Evolutionary conservation across 2,113 vertebrate species (phyloP).

Genomic region (Stigmatopora nigra): DNA sequence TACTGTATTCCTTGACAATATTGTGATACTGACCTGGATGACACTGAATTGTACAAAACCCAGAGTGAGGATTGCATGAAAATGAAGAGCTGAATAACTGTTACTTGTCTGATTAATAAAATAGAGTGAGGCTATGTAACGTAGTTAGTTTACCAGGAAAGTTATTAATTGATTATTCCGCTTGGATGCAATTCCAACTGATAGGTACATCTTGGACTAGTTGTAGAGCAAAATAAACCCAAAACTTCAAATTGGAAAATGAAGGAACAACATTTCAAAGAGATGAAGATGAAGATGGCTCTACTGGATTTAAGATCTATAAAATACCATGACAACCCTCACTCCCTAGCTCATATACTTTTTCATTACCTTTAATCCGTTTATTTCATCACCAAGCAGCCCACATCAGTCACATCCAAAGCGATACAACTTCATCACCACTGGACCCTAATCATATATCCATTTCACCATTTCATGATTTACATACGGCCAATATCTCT

Average conservation of each 20-base stretch:
- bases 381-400: slow-evolving; percentile 58
- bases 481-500: slow-evolving; percentile 62
- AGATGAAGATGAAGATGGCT: slow-evolving; percentile 30
- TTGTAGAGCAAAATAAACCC: neutral
- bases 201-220: neutral
- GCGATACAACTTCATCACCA: slow-evolving; percentile 29
- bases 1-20: too few species aligned
- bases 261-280: slow-evolving; percentile 13
- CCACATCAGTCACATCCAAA: slow-evolving; percentile 31
- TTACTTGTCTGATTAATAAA: too few species aligned
- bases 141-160: neutral
- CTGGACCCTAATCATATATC: slow-evolving; percentile 50
- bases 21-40: too few species aligned
- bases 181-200: neutral
- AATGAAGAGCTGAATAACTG: too few species aligned
- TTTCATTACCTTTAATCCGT: slow-evolving; percentile 56
- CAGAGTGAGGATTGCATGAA: too few species aligned
- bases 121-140: neutral
- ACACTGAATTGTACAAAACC: too few species aligned
- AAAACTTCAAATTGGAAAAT: neutral
- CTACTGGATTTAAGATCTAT: slow-evolving; percentile 38
- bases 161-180: neutral
- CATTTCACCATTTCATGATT: slow-evolving; percentile 56
- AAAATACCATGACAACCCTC: slow-evolving; percentile 39
- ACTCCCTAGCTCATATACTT: slow-evolving; percentile 9